These are phyloP conservation scores for Horisme vitalbata DNA, from an alignment of 2,888 invertebrate genomes.

Conservation along the genomic window DNA sequence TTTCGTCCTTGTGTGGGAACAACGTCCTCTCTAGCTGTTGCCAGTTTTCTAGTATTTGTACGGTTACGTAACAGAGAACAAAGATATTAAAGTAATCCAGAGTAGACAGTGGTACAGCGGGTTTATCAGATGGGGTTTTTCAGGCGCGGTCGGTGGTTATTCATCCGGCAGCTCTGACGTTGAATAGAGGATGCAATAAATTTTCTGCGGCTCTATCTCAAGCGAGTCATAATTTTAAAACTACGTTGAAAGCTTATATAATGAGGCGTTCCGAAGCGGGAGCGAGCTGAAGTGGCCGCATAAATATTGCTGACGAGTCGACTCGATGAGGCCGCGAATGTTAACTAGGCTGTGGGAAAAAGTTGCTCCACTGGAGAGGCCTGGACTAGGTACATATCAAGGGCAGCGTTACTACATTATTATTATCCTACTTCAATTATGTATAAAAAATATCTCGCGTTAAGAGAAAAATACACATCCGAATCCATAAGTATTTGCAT, in stretches of 20 bases:
- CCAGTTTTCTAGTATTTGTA: slow-evolving; percentile 31
- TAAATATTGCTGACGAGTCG: slow-evolving; percentile 57
- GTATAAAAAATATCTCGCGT: neutral
- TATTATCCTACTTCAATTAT: no score
- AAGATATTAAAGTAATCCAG: slow-evolving; percentile 44
- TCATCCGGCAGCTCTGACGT: slow-evolving; percentile 39
- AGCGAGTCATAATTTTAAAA: slow-evolving; percentile 58
- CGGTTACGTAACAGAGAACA: slow-evolving; percentile 53
- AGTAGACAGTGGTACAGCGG: slow-evolving; percentile 33
- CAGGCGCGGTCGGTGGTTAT: slow-evolving; percentile 34
- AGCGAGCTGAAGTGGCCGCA: slow-evolving; percentile 51
- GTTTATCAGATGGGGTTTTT: slow-evolving; percentile 34
- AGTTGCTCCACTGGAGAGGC: slow-evolving; percentile 34
- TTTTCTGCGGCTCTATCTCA: slow-evolving; percentile 48
- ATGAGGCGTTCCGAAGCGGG: slow-evolving; percentile 54
- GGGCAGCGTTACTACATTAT: neutral
- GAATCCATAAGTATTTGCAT: slow-evolving; percentile 59
- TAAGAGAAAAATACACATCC: slow-evolving; percentile 30
- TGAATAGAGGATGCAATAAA: slow-evolving; percentile 51
- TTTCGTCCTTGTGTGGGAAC: slow-evolving; percentile 21
- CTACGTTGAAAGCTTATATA: slow-evolving; percentile 61
- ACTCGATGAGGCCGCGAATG: slow-evolving; percentile 50
- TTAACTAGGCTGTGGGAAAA: slow-evolving; percentile 44
- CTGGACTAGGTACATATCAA: slow-evolving; percentile 16
- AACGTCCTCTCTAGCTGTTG: slow-evolving; percentile 26